These are phyloP conservation scores for Andrena dorsata DNA, from an alignment of 2,888 invertebrate genomes.

Conservation along the genomic window DNA sequence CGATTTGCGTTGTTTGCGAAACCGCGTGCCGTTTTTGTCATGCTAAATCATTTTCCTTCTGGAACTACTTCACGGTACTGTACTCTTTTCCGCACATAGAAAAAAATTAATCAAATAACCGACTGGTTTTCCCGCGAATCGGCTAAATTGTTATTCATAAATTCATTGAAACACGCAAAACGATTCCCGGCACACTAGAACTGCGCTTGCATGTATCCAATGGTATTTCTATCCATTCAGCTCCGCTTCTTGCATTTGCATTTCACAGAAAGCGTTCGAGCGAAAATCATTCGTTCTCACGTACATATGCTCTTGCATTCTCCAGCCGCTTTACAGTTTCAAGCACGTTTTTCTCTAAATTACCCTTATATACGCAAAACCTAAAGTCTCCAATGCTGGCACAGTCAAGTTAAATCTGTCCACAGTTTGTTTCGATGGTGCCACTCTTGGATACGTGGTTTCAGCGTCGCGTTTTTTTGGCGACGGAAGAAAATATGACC, in stretches of 20 bases:
- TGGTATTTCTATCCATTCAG: conserved; percentile 33
- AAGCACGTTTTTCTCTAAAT: not conserved
- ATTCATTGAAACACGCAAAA: conserved; percentile 21
- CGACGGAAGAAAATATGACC: conserved; percentile 60
- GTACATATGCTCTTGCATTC: not conserved
- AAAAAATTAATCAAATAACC: conserved; percentile 23
- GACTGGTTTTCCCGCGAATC: conserved; percentile 1
- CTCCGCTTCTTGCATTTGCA: conserved; percentile 14
- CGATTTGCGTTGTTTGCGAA: conserved; percentile 60
- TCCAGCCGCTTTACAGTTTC: too few relatives aligned
- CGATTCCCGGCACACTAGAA: conserved; percentile 20
- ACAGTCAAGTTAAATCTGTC: too few relatives aligned
- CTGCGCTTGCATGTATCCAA: conserved; percentile 2
- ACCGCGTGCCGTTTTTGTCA: conserved; percentile 44
- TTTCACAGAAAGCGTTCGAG: conserved; percentile 25
- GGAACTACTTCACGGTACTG: conserved; percentile 3
- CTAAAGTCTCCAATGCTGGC: too few relatives aligned
- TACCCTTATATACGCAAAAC: not conserved
- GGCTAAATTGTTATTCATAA: conserved; percentile 37
- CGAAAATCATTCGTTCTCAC: conserved; percentile 20
- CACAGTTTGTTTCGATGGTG: too few relatives aligned
- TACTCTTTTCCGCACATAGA: not conserved
- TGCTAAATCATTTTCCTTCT: conserved; percentile 29
- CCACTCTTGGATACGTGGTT: too few relatives aligned
- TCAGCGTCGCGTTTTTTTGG: conserved; percentile 5